phyloP scores from a whole-genome alignment of 2,888 invertebrate species.

The Stenurella melanura region DNA sequence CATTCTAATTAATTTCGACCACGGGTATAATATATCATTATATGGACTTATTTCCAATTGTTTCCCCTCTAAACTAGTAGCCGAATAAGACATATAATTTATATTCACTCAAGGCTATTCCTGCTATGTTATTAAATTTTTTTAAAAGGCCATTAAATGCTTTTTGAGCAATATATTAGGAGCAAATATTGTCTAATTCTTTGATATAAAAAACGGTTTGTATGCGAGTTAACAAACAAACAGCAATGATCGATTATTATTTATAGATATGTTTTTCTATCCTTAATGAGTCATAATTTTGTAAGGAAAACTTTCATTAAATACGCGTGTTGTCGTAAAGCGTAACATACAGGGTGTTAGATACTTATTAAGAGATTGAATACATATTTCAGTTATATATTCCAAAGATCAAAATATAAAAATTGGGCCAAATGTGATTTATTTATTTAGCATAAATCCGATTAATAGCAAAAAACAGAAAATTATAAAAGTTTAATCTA shows the following conservation, averaged over 20 bases:
- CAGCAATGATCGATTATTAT: conserved; percentile 1
- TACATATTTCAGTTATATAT: too few relatives aligned
- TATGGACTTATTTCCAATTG: conserved; percentile 13
- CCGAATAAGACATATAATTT: conserved; percentile 13
- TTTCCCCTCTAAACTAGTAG: conserved; percentile 24
- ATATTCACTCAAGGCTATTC: conserved; percentile 8
- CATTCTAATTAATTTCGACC: conserved; percentile 1
- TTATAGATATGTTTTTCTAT: conserved; percentile 6
- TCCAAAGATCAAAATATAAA: too few relatives aligned
- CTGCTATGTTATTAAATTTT: conserved; percentile 8
- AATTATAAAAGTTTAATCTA: too few relatives aligned
- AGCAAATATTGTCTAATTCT: conserved; percentile 11
- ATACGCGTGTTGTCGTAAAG: background rate
- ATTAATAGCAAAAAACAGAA: too few relatives aligned
- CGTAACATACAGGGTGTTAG: background rate
- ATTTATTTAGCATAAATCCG: too few relatives aligned
- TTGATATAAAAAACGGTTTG: conserved; percentile 9
- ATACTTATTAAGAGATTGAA: background rate
- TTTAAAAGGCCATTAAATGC: conserved; percentile 4
- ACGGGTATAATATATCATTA: background rate
- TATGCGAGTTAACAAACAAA: background rate
- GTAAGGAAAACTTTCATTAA: background rate
- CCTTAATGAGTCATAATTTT: background rate
- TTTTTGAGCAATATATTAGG: conserved; percentile 1
- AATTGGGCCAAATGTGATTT: too few relatives aligned